Conservation (phyloP, 2,888 invertebrate genomes). For the Cheilosia scutellata region DNA sequence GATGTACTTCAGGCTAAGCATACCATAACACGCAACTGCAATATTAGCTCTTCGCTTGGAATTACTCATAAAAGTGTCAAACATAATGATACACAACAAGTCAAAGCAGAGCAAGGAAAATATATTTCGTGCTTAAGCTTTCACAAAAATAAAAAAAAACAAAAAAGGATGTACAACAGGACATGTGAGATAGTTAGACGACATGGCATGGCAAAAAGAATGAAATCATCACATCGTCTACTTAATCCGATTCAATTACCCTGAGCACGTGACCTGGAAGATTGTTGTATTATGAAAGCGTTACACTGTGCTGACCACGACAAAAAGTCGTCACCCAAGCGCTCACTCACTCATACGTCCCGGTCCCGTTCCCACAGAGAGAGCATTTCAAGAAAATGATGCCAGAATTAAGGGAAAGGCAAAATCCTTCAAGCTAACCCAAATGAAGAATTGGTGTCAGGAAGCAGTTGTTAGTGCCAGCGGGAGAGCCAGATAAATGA, state of each 20-base stretch:
- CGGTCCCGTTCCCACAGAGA: too few species aligned
- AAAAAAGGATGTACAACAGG: conserved; percentile 39
- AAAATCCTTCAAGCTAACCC: conserved; percentile 29
- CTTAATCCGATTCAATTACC: conserved; percentile 65
- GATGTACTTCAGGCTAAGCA: conserved; percentile 31
- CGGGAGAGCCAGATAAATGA: conserved; percentile 49
- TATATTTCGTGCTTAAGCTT: conserved; percentile 41
- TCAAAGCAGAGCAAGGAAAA: neutral
- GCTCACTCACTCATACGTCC: conserved; percentile 16
- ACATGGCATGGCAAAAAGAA: conserved; percentile 33
- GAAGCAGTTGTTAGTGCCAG: conserved; percentile 18
- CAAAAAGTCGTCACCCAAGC: conserved; percentile 7
- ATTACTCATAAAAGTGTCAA: conserved; percentile 57
- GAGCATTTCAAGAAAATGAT: conserved; percentile 1
- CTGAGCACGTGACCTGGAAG: conserved; percentile 49
- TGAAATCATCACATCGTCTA: conserved; percentile 60
- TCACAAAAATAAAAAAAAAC: conserved; percentile 37
- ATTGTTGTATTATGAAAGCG: conserved; percentile 15
- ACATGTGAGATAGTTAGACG: conserved; percentile 18
- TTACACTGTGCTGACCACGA: conserved; percentile 31
- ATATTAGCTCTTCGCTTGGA: conserved; percentile 28
- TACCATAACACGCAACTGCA: conserved; percentile 35
- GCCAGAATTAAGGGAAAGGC: conserved; percentile 15
- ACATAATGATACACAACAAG: conserved; percentile 31
- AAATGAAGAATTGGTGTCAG: conserved; percentile 37